A percentile compares a stretch with the other conserved stretches of the same genome.
phyloP scores from a whole-genome alignment of 2,113 vertebrate species.

The Engraulis encrasicolus region DNA sequence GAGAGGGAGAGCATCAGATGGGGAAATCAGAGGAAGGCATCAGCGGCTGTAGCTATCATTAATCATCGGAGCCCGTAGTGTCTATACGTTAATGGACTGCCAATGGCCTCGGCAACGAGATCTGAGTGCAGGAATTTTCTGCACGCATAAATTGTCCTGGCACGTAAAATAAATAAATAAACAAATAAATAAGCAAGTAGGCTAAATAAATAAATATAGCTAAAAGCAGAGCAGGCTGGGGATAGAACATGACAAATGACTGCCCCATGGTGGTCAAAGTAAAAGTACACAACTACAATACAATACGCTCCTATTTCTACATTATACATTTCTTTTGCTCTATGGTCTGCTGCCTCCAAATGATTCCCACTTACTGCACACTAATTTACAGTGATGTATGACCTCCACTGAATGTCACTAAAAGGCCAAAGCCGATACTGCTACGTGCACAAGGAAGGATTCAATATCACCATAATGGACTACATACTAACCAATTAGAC shows the following conservation, averaged over 20 bases:
- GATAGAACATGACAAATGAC: conserved; percentile 7
- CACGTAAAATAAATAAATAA: background rate
- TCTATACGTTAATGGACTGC: conserved; percentile 6
- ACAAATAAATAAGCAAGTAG: background rate
- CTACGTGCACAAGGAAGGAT: background rate
- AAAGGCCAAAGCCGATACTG: no score
- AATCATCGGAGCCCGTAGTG: background rate
- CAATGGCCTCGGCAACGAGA: background rate
- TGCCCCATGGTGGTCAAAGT: conserved; percentile 31
- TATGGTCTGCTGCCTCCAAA: background rate
- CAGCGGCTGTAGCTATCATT: background rate
- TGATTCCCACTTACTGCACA: background rate
- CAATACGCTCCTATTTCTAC: background rate
- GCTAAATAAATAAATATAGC: background rate
- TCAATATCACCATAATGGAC: background rate
- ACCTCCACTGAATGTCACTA: background rate
- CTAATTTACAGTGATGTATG: background rate
- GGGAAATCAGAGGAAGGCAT: conserved; percentile 17
- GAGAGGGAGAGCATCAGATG: conserved; percentile 22
- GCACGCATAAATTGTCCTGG: background rate
- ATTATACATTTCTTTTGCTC: background rate
- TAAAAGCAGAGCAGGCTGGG: background rate
- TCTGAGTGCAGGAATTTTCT: background rate
- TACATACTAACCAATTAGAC: background rate
- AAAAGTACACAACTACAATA: background rate